Base-by-base conservation (phyloP, 2,113 vertebrate species). In the Myotis yumanensis region DNA sequence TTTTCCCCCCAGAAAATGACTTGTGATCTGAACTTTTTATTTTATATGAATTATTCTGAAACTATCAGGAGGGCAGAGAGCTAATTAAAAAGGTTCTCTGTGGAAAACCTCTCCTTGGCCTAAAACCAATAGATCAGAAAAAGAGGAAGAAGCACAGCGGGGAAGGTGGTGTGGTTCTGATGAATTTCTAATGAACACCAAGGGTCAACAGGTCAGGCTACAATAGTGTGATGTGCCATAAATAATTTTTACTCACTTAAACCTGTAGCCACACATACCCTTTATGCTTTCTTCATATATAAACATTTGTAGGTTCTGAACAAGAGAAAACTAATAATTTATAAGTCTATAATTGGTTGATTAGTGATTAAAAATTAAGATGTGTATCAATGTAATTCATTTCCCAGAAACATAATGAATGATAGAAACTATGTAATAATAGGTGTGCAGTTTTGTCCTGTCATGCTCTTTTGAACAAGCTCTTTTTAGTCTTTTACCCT, bases 61-160 rank as follows among this genome's bases (percentile, higher is more conserved):
- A 80, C 20, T 84, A 64, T 75, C 51, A 86, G 14, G 32, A 94
- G 17, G 28, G 28, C 64, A 28, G 66, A 64, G 30, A 52, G 9
- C 51, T 96, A 93, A 89, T 91, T 91, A 90, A 86, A 73, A 79
- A 82, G 48, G 0, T 91, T 94, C 69, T 79, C 35, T 59, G 8
- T 52, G 76, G 20, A 87, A 86, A 80, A 66, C 64, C 9, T 75
- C 12, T 73, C 51, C n/a, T 86, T 95, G 54, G 35, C 48, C 71
- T 92, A 76, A 90, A 83, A 66, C 51, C 54, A 57, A 73, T 23
- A 90, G 48, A 95, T 68, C 23, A 88, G 68, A 11, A 7, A 32
- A 86, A n/a, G 80, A 82, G 32, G 11, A 62, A 43, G 23, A 46
- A 69, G 25, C 23, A 82, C 69, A 95, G 62, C 85, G 76, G 32